These are phyloP conservation scores for Microcebus ravelobensis DNA, from an alignment of 2,113 vertebrate genomes.

Conservation along the genomic window DNA sequence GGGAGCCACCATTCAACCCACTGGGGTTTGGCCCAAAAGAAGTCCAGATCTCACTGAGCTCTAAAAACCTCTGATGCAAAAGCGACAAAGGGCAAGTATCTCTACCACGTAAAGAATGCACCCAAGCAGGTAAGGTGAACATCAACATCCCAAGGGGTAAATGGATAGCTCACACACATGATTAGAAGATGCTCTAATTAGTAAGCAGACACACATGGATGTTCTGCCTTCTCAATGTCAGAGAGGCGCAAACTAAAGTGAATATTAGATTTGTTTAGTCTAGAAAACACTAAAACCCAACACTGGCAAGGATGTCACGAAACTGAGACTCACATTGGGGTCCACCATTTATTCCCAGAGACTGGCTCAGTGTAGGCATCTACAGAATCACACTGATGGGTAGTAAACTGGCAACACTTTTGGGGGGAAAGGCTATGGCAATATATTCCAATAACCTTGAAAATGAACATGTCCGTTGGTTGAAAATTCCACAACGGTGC, in stretches of 20 bases:
- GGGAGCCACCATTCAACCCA: rapidly evolving
- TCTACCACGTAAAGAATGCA: background rate
- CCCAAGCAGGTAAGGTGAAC: background rate
- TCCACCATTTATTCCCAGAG: background rate
- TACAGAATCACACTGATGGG: background rate
- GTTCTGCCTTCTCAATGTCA: background rate
- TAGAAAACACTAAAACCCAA: background rate
- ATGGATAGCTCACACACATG: background rate
- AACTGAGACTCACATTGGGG: background rate
- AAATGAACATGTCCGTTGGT: background rate
- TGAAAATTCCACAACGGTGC: background rate
- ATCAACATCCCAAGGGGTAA: background rate
- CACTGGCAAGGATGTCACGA: background rate
- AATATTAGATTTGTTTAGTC: background rate
- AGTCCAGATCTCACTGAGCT: background rate
- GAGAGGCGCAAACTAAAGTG: background rate
- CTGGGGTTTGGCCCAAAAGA: background rate
- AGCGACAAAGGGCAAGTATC: background rate
- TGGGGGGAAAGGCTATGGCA: background rate
- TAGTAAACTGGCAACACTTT: background rate
- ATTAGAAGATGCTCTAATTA: background rate
- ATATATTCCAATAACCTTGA: background rate
- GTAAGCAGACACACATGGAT: background rate
- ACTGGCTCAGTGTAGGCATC: background rate
- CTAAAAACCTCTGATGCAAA: background rate